Base-by-base conservation (phyloP, 2,888 invertebrate genomes). In the Parnassius glacialis region DNA sequence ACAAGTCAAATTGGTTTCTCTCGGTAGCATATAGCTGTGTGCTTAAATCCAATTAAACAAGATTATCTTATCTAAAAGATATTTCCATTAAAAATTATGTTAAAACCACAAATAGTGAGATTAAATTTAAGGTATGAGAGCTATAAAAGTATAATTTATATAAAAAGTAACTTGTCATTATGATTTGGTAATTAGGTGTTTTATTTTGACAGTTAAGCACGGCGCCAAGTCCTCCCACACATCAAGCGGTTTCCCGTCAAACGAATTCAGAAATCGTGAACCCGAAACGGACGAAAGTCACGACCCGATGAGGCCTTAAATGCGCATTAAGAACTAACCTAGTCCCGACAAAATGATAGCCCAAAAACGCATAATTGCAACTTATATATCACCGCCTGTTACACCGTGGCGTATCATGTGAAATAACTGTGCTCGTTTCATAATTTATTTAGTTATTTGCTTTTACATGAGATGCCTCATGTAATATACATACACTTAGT, bases 281-380 rank as follows among this genome's bases (percentile, higher is more conserved):
- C 65, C 68, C 71, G 64, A 58, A 59, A 59, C 55, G 44, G n/a
- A 61, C 65, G 72, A 78, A 71, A 79, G 86, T 87, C 87, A 87
- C 87, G 87, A 85, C 69, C 73, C 67, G 62, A 59, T 67, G 68
- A 63, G 64, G 65, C 66, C 72, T 67, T 75, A 76, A 79, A 72
- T 78, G 79, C 78, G 70, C 68, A 79, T 80, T 82, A 80, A 69
- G 66, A 67, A 74, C 74, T 78, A 71, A 78, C 74, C 83, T 84
- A 84, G 82, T 72, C 68, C 66, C 68, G 69, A 71, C 73, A 72
- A 78, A 83, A 85, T 85, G 79, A 87, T 86, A 83, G 84, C 80
- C 78, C 73, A 75, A 76, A 76, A 72, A 75, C 70, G 75, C 75
- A 75, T 81, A 82, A 84, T 83, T 84, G 79, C 71, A 73, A 76